These are phyloP conservation scores for Liopterus haemorrhoidalis DNA, from an alignment of 2,888 invertebrate species.

Conservation along the genomic window DNA sequence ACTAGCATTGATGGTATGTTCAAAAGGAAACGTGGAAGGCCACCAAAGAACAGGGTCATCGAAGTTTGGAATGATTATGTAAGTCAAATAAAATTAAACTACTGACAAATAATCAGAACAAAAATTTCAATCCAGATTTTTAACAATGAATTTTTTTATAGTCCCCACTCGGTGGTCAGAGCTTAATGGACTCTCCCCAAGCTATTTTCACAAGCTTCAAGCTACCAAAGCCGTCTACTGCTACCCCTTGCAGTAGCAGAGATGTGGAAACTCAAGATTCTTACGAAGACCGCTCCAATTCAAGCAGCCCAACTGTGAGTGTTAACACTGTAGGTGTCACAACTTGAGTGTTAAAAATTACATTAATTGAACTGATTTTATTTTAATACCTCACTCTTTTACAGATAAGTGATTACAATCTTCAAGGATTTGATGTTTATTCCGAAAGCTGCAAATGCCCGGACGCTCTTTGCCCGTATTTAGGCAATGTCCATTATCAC, in stretches of 20 bases:
- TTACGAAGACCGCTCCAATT: constrained; percentile 43
- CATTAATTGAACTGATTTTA: not conserved
- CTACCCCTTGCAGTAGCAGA: constrained; percentile 38
- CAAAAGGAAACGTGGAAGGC: constrained; percentile 85
- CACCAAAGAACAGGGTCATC: constrained; percentile 93
- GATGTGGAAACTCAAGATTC: constrained; percentile 41
- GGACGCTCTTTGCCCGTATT: constrained; percentile 66
- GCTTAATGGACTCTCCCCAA: constrained; percentile 64
- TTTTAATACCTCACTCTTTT: constrained; percentile 23
- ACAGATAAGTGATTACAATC: constrained; percentile 50
- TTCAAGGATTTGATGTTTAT: constrained; percentile 58
- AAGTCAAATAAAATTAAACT: constrained; percentile 42
- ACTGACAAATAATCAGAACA: constrained; percentile 3
- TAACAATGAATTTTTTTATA: constrained; percentile 27
- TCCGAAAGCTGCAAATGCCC: constrained; percentile 62
- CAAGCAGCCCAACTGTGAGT: constrained; percentile 43
- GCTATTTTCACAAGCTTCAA: constrained; percentile 92
- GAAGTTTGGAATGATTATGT: constrained; percentile 84
- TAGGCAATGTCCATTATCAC: constrained; percentile 73
- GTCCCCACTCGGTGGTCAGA: constrained; percentile 42
- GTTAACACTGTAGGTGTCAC: no score
- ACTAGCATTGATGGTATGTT: constrained; percentile 87
- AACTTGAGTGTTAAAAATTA: constrained; percentile 39
- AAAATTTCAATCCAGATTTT: not conserved
- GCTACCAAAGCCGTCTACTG: constrained; percentile 61